Evolutionary conservation across 1,140 invertebrate genomes (phyloP), one percentile per base, ranked within the genome.

Genomic region (Mamestra configurata): DNA sequence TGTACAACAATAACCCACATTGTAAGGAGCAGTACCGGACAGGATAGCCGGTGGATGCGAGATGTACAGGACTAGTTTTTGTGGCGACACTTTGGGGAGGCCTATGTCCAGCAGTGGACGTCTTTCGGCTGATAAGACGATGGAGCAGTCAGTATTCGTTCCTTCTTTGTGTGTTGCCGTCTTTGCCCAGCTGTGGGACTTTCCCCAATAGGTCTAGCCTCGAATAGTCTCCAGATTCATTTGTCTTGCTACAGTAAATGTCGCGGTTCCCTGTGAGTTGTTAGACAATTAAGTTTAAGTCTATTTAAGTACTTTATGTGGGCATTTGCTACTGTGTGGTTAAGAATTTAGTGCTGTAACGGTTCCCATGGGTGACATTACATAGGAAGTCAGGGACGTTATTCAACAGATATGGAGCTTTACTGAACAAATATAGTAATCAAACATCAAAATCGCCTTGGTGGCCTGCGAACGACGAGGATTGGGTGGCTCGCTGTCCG

Each of bases 221-320:
- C 11, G 3, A 49, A 4, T 49, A 49, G 43, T n/a, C 2, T n/a
- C 40, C 13, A 49, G 15, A n/a, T 49, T n/a, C 43, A 49, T 49
- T 11, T n/a, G 6, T 43, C 40, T 43, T 49, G 43, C 43, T 49
- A 49, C 43, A 0, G 0, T 55, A 55, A 22, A 55, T 55, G 22
- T 55, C 51, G 22, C 51, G 51, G 20, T 55, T 55, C n/a, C 43
- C n/a, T 4, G 43, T 49, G 43, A 49, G 43, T 49, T 49, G 43
- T 49, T 49, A n/a, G 43, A 3, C 43, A 49, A 49, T 49, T 49
- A 49, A n/a, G 4, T 49, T 49, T n/a, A 49, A n/a, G 13, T 49
- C 43, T 49, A n/a, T 49, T 49, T 49, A n/a, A 49, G 43, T 49
- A n/a, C 43, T 49, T 49, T 49, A 49, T 49, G 43, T 49, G 13